Conservation (phyloP, 1,140 invertebrate genomes). For the Eumaeus atala region DNA sequence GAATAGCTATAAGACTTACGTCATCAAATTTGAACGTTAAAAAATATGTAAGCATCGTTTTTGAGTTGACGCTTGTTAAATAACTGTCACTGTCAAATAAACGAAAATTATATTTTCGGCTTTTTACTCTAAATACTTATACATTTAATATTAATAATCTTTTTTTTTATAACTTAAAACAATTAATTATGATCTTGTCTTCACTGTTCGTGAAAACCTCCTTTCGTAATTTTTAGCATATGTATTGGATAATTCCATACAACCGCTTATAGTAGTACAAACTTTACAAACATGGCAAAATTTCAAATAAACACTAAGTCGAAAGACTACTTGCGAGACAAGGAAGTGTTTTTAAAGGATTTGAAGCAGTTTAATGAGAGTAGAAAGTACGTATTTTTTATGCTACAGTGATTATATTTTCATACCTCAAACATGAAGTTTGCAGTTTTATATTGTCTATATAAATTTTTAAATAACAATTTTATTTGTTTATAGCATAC, state of each 20-base stretch:
- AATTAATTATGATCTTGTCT: not conserved
- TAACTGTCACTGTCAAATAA: conserved; percentile 35
- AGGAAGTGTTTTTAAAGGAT: conserved; percentile 84
- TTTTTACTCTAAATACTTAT: not conserved
- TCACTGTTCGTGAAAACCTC: not conserved
- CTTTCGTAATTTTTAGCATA: not conserved
- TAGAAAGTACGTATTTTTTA: conserved; percentile 80
- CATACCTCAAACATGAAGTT: not conserved
- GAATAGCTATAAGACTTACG: no score
- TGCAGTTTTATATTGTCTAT: conserved; percentile 1
- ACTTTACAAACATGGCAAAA: conserved; percentile 55
- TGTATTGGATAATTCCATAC: not conserved
- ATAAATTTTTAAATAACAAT: conserved; percentile 1
- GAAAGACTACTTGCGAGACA: conserved; percentile 71
- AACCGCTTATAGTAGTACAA: not conserved
- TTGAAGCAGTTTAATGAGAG: conserved; percentile 88
- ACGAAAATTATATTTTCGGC: conserved; percentile 20
- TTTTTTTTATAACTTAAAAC: not conserved
- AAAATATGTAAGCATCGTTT: no score
- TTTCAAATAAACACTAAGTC: conserved; percentile 67
- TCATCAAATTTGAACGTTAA: no score
- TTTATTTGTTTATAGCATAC: conserved; percentile 48
- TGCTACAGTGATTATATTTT: no score
- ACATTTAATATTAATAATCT: not conserved
- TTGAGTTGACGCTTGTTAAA: conserved; percentile 5